A percentile compares a stretch with the other conserved stretches of the same genome.
Conservation (phyloP, 2,113 vertebrate genomes). For the Oreochromis niloticus region DNA sequence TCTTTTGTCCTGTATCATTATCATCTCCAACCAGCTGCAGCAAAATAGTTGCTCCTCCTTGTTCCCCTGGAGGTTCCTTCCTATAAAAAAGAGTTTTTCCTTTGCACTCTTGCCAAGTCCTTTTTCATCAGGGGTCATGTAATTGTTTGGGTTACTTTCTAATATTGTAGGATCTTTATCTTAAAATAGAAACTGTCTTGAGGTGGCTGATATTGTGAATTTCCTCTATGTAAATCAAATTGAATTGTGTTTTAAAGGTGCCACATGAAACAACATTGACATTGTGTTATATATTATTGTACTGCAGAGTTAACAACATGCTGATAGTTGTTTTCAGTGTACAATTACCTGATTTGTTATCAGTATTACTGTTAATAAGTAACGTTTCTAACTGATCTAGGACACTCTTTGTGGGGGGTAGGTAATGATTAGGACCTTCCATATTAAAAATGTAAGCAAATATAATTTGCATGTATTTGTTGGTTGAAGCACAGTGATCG, state of each 20-base stretch:
- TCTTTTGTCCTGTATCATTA: background rate
- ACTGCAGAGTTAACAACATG: background rate
- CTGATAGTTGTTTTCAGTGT: background rate
- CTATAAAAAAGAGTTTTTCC: background rate
- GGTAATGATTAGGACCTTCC: background rate
- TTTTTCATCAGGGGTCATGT: background rate
- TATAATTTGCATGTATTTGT: background rate
- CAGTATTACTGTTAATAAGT: background rate
- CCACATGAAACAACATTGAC: background rate
- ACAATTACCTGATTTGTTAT: background rate
- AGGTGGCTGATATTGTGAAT: background rate
- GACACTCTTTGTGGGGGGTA: background rate
- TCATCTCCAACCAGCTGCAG: background rate
- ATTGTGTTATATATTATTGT: background rate
- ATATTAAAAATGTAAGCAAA: background rate
- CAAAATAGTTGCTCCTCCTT: background rate
- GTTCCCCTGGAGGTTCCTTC: background rate
- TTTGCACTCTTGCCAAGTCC: background rate
- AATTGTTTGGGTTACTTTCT: background rate
- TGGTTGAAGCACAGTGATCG: background rate
- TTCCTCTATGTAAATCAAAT: fast-evolving
- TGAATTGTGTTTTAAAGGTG: background rate
- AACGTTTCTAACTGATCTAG: background rate
- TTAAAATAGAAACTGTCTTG: background rate
- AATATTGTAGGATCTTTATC: background rate